Base-by-base conservation (phyloP, 1,140 invertebrate genomes). In the Babylonia areolata region DNA sequence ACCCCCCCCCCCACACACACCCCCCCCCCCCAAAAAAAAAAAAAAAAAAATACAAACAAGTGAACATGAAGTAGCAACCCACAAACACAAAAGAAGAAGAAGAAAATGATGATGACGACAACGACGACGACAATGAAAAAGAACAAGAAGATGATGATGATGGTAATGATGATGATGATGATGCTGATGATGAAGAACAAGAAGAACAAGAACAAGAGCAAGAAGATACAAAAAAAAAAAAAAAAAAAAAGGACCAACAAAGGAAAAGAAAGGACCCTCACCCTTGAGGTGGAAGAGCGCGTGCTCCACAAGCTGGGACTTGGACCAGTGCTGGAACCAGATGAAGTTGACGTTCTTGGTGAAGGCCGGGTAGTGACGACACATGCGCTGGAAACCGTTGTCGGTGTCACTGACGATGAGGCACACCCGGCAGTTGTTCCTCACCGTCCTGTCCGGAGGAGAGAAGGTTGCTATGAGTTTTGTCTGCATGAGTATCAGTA, bases 311-410 rank as follows among this genome's bases (percentile, higher is more conserved):
- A 94, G 90, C 85, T 92, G 90, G 1, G 89, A 85, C 75, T 93
- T 93, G 64, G 90, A 91, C 94, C 94, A 94, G 87, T 94, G 94
- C 58, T 89, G 90, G 75, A 94, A 92, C 93, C 93, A 94, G 33
- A 94, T 88, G 85, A 94, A 93, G 88, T 93, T 94, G 71, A 94
- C 90, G 89, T 92, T 94, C 81, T 94, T 94, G 46, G 92, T 92
- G 39, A 94, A 91, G 17, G 91, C 85, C 39, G 94, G 93, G 82
- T 92, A 93, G 80, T 93, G 90, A 39, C 93, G 82, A 86, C 93
- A 94, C 33, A 93, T 69, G 77, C 88, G 89, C 89, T 94, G 94
- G 87, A 94, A 94, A 33, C 89, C 88, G 58, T 89, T 87, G n/a
- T 88, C 90, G 31, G 90, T 91, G 58, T 91, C 90, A 71, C 92